Percentiles rank a stretch among this genome's conserved stretches.
phyloP scores from a whole-genome alignment of 1,140 invertebrate genomes.

The Parasteatoda tepidariorum region DNA sequence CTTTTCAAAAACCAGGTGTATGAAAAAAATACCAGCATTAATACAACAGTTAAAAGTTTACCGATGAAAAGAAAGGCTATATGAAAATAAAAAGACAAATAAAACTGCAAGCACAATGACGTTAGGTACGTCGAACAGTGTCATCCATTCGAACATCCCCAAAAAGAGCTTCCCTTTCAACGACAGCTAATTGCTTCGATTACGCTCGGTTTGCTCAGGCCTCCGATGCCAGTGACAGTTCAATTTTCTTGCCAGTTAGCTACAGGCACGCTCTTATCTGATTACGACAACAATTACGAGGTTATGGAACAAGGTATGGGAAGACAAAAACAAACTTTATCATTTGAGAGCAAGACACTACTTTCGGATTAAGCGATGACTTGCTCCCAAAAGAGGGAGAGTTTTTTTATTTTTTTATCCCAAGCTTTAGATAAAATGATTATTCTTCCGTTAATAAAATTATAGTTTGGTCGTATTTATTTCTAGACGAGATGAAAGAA shows the following conservation, averaged over 20 bases:
- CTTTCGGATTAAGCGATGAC: not conserved
- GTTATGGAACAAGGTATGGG: not conserved
- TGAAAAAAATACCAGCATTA: too few species aligned
- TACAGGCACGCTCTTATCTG: constrained; percentile 45
- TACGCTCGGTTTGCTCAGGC: constrained; percentile 48
- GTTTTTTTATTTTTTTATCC: not conserved
- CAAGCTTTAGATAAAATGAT: too few species aligned
- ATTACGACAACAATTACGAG: constrained; percentile 47
- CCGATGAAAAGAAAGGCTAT: not conserved
- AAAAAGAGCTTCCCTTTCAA: constrained; percentile 2
- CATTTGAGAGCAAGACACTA: not conserved
- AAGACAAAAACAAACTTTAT: not conserved
- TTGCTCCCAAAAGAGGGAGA: not conserved
- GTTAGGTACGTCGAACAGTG: not conserved
- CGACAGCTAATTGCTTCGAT: constrained; percentile 53
- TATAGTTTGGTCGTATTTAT: too few species aligned
- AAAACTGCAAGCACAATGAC: too few species aligned
- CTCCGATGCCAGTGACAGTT: constrained; percentile 50
- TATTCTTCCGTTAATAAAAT: too few species aligned
- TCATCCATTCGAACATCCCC: constrained; percentile 14
- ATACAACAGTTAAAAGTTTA: too few species aligned
- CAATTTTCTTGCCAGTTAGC: constrained; percentile 60
- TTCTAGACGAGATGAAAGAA: too few species aligned
- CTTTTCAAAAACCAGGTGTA: too few species aligned
- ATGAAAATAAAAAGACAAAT: not conserved